A percentile compares a stretch with the other conserved stretches of the same genome.
phyloP scores from a whole-genome alignment of 2,888 invertebrate genomes.

The Malachius bipustulatus region DNA sequence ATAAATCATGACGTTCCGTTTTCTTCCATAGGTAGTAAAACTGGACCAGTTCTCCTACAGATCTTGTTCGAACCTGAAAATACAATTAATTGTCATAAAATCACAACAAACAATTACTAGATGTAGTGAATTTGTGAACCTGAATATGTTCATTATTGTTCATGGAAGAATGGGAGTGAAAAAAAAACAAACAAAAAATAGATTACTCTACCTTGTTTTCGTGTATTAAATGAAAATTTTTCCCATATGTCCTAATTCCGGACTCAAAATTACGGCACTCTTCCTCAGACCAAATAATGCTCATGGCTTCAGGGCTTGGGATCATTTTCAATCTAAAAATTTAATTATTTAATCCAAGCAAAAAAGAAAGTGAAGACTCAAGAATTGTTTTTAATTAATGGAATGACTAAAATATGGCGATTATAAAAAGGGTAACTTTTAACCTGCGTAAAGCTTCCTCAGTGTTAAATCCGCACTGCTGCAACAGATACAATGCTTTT shows the following conservation, averaged over 20 bases:
- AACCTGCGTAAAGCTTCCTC: conserved; percentile 82
- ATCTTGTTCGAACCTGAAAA: conserved; percentile 69
- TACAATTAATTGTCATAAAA: conserved; percentile 9
- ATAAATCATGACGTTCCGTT: conserved; percentile 90
- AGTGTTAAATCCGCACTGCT: conserved; percentile 91
- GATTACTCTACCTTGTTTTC: conserved; percentile 62
- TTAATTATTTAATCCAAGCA: too few relatives aligned
- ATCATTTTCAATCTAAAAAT: conserved; percentile 31
- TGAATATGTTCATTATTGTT: too few relatives aligned
- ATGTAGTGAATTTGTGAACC: too few relatives aligned
- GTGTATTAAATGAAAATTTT: conserved; percentile 91
- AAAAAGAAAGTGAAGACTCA: too few relatives aligned
- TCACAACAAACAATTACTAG: conserved; percentile 9
- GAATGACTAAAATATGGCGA: conserved; percentile 52
- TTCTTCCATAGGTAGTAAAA: conserved; percentile 98
- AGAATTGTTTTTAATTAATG: too few relatives aligned
- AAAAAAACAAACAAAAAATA: too few relatives aligned
- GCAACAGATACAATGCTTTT: conserved; percentile 77
- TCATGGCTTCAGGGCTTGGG: conserved; percentile 59
- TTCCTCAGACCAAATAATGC: conserved; percentile 90
- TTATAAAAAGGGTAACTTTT: too few relatives aligned
- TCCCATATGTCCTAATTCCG: conserved; percentile 85
- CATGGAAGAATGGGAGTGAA: too few relatives aligned
- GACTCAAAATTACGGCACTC: conserved; percentile 95
- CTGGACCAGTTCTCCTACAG: conserved; percentile 92